Conservation (phyloP, 2,113 vertebrate genomes). For the Cepphus grylle region DNA sequence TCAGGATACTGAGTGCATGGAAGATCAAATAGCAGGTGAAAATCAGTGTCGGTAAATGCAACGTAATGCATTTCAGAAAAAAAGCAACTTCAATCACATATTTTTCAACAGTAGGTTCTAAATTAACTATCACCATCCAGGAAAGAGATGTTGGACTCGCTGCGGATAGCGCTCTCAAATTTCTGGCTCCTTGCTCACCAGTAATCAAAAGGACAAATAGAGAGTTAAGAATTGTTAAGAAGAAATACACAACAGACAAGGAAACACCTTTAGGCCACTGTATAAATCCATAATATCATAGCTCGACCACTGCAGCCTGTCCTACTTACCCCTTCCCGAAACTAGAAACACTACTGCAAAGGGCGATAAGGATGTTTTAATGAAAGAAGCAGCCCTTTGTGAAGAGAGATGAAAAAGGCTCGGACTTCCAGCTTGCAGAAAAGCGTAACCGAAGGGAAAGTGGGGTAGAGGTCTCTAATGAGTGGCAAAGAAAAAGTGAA, state of each 20-base stretch:
- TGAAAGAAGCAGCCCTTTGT: neutral
- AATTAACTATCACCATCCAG: neutral
- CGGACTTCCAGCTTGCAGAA: neutral
- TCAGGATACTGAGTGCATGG: neutral
- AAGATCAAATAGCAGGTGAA: neutral
- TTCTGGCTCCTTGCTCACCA: neutral
- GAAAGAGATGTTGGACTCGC: neutral
- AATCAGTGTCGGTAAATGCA: neutral
- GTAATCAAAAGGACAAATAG: neutral
- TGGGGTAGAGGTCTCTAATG: neutral
- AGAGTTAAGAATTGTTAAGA: neutral
- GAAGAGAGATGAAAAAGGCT: neutral
- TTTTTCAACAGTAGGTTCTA: neutral
- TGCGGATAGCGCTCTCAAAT: neutral
- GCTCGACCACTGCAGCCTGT: neutral
- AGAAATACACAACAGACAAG: neutral
- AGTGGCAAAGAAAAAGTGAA: neutral
- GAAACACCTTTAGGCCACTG: neutral
- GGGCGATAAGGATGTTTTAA: neutral
- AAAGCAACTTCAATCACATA: neutral
- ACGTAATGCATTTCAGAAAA: neutral
- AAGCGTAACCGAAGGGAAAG: neutral
- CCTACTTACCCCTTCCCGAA: neutral
- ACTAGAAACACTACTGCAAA: neutral
- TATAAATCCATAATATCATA: neutral